Base-by-base conservation (phyloP, 1,140 invertebrate species). In the Sitobion miscanthi region DNA sequence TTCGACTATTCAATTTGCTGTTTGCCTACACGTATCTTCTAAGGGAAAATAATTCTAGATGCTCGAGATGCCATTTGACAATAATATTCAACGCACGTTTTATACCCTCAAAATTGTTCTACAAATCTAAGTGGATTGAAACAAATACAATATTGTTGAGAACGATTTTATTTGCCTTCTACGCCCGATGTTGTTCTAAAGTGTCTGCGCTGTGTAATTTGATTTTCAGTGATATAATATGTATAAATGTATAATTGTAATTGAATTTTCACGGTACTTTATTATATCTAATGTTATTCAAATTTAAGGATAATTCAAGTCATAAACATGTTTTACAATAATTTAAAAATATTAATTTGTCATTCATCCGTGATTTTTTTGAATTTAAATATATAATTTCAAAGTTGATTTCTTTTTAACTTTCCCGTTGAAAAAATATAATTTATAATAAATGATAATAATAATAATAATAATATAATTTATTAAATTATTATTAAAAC, bases 1-100 rank as follows among this genome's bases (percentile, higher is more conserved):
- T 92, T 92, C 45, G 25, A 45, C 90, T 83, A 92, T 83, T 92
- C 69, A 83, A 83, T 92, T 92, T 52, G 69, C 62, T 35, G 90
- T 52, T 92, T 90, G 62, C 54, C 54, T 69, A 90, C 89, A 45
- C 25, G 89, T 90, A 90, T 90, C 89, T 69, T 90, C 89, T 45
- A 45, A 45, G 38, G 35, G 89, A 20, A 90, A 90, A 90, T 90
- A 90, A 90, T 45, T 62, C 38, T 5, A 90, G 38, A 62, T 14
- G 54, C 54, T 30, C 30, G 89, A 69, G 23, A 42, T 57, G 35
- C 88, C n/a, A 57, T 89, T 57, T 57, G 35, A 38, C 69, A n/a
- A 82, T 82, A 42, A 86, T 57, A 93, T 93, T 93, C 91, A 30
- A 30, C n/a, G 8, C 91, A 86, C 91, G 91, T 93, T 93, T 86